phyloP scores from a whole-genome alignment of 2,113 vertebrate genomes.

The Leucopsar rothschildi region DNA sequence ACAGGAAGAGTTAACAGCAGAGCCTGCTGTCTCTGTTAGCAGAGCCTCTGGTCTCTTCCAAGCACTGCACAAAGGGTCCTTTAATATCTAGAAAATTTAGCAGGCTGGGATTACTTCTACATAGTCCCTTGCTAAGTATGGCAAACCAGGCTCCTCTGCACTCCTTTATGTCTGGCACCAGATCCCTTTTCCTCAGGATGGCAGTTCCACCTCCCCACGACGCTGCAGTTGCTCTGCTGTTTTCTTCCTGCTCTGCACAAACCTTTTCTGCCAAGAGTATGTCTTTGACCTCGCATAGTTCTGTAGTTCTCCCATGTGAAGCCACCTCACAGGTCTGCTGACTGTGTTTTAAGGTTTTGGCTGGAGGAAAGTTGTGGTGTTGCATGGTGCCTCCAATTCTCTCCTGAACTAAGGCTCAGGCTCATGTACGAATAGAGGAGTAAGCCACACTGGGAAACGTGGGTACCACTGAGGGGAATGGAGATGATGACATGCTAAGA shows the following conservation, averaged over 20 bases:
- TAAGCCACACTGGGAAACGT: not conserved
- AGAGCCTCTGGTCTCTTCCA: not conserved
- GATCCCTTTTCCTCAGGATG: not conserved
- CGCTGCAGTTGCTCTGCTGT: not conserved
- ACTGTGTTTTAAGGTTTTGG: not conserved
- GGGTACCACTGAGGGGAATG: not conserved
- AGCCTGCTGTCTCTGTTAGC: not conserved
- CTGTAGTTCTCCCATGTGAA: not conserved
- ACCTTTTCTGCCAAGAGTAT: not conserved
- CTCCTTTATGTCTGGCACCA: not conserved
- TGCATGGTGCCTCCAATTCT: not conserved
- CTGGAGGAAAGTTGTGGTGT: not conserved
- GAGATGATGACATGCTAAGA: not conserved
- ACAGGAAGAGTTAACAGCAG: not conserved
- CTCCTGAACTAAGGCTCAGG: not conserved
- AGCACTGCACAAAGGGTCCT: not conserved
- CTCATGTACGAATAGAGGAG: rapidly evolving
- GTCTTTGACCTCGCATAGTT: not conserved
- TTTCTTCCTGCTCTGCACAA: not conserved
- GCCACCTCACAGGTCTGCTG: not conserved
- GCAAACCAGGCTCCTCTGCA: not conserved
- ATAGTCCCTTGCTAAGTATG: not conserved
- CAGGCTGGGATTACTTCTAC: not conserved
- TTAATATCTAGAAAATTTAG: not conserved
- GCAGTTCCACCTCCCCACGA: not conserved